phyloP scores from a whole-genome alignment of 2,113 vertebrate species.

The Chloebia gouldiae region DNA sequence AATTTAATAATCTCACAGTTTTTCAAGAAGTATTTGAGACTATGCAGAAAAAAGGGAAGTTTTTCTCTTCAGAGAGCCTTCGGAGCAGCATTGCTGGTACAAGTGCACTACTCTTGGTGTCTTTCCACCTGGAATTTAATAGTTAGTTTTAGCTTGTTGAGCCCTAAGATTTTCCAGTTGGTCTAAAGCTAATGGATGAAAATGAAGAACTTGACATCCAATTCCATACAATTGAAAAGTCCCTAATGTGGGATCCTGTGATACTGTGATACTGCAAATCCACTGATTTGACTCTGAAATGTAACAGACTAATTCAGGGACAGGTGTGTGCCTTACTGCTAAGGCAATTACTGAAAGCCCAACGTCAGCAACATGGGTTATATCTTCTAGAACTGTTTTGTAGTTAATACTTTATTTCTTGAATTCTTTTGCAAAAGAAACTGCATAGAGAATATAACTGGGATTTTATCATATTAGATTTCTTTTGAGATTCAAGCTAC shows the following conservation, averaged over 20 bases:
- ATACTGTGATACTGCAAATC: not conserved
- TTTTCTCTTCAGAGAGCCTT: not conserved
- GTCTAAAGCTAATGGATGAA: not conserved
- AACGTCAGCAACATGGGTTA: not conserved
- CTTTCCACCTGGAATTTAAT: not conserved
- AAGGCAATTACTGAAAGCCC: not conserved
- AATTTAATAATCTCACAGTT: not conserved
- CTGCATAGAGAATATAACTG: not conserved
- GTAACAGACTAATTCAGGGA: not conserved
- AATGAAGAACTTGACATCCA: not conserved
- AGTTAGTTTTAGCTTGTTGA: not conserved
- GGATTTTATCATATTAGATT: not conserved
- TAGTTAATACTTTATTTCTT: not conserved
- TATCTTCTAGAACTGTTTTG: not conserved
- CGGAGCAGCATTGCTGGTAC: not conserved
- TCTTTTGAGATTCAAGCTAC: not conserved
- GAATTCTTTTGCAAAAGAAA: not conserved
- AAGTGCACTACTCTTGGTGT: not conserved
- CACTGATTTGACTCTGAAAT: not conserved
- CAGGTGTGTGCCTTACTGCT: not conserved
- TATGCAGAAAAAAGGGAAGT: not conserved
- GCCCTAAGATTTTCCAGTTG: not conserved
- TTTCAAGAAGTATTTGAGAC: not conserved
- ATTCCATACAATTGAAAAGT: not conserved
- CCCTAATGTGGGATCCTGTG: not conserved